phyloP scores from a whole-genome alignment of 2,113 vertebrate genomes.

The Sapajus apella region DNA sequence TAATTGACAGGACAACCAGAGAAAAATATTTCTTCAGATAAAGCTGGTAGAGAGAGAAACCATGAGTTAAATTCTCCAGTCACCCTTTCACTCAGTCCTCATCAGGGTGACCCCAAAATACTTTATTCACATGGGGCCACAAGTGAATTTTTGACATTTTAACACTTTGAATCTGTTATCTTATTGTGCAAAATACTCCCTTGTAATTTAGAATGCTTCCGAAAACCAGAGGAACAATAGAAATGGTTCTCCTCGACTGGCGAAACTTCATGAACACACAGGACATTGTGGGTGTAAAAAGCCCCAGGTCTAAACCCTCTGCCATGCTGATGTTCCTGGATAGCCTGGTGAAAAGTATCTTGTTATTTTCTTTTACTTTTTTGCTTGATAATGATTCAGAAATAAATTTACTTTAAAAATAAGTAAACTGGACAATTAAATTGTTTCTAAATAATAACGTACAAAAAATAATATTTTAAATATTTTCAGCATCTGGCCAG shows the following conservation, averaged over 20 bases:
- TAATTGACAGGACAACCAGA: conserved; percentile 58
- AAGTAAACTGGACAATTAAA: neutral
- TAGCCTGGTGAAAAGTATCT: neutral
- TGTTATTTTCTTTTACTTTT: neutral
- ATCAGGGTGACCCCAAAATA: neutral
- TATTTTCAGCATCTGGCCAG: neutral
- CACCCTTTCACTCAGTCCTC: neutral
- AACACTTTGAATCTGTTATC: neutral
- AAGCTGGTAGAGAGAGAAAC: neutral
- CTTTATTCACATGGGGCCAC: neutral
- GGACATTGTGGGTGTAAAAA: neutral
- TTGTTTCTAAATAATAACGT: neutral
- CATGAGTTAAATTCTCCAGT: neutral
- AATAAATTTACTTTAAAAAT: neutral
- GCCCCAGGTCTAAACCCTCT: neutral
- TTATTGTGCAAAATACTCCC: neutral
- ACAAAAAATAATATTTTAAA: neutral
- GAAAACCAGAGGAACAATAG: neutral
- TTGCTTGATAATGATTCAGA: neutral
- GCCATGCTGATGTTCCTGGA: neutral
- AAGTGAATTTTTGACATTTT: neutral
- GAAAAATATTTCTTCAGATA: conserved; percentile 2
- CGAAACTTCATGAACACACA: neutral
- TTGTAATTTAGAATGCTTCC: neutral
- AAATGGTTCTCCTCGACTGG: neutral